These are phyloP conservation scores for Panzeria rudis DNA, from an alignment of 2,888 invertebrate genomes.

Conservation along the genomic window DNA sequence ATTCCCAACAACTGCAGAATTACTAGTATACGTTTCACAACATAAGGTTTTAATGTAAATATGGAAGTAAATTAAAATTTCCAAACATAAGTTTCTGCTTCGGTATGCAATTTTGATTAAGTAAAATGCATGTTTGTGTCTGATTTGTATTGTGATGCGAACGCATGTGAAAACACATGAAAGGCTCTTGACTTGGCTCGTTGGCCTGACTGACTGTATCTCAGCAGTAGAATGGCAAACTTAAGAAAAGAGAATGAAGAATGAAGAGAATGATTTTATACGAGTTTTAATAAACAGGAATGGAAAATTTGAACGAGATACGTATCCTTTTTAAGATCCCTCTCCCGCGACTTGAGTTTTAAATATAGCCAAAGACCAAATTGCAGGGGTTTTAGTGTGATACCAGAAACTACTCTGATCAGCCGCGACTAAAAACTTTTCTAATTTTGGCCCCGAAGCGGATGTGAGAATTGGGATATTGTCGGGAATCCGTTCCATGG, in stretches of 20 bases:
- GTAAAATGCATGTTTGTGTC: slow-evolving; percentile 52
- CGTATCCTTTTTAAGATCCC: too few species aligned
- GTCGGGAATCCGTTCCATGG: too few species aligned
- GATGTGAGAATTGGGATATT: too few species aligned
- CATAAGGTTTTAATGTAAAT: neutral
- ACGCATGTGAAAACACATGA: slow-evolving; percentile 5
- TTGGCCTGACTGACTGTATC: neutral
- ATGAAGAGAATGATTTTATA: too few species aligned
- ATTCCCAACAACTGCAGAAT: slow-evolving; percentile 30
- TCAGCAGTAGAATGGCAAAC: neutral
- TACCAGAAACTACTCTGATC: too few species aligned
- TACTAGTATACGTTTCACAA: slow-evolving; percentile 12
- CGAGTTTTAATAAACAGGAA: too few species aligned
- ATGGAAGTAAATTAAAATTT: slow-evolving; percentile 46
- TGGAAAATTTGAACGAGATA: too few species aligned
- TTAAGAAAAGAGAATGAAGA: neutral
- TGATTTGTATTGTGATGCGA: slow-evolving; percentile 10
- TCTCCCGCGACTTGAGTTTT: too few species aligned
- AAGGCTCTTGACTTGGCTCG: neutral
- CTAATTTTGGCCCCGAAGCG: too few species aligned
- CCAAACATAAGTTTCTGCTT: slow-evolving; percentile 34
- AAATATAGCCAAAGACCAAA: too few species aligned
- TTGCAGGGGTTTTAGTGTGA: too few species aligned
- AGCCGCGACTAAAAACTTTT: too few species aligned
- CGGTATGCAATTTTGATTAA: slow-evolving; percentile 64